Conservation (phyloP, 2,113 vertebrate species). For the Hippopotamus amphibius region DNA sequence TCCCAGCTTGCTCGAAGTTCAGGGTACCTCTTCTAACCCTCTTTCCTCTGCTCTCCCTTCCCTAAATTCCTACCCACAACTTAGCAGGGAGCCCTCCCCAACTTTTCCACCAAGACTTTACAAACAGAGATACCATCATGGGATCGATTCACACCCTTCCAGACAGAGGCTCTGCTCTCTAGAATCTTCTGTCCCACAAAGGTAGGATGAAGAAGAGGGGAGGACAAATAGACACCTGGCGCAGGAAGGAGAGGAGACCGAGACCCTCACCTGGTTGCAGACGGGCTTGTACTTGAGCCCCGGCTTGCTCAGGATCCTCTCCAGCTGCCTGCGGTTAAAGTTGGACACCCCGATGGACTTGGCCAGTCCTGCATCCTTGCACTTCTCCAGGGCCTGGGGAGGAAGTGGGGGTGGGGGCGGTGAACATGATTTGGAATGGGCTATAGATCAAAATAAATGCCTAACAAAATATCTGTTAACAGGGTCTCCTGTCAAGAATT, state of each 20-base stretch:
- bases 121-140: not conserved
- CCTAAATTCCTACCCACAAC: not conserved
- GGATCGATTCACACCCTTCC: rapidly evolving
- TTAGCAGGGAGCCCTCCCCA: not conserved
- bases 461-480: not conserved
- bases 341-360: slow-evolving; percentile 90
- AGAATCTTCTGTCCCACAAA: not conserved
- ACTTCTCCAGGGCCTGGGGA: slow-evolving; percentile 89
- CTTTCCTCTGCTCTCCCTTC: not conserved
- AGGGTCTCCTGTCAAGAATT: not conserved
- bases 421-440: not conserved
- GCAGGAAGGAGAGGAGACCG: not conserved
- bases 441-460: not conserved
- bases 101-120: not conserved
- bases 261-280: slow-evolving; percentile 87
- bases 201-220: not conserved
- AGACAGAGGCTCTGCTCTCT: not conserved
- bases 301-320: slow-evolving; percentile 89
- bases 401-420: not conserved
- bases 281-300: slow-evolving; percentile 90
- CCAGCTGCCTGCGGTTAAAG: slow-evolving; percentile 88
- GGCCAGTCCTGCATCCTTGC: slow-evolving; percentile 87
- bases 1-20: not conserved
- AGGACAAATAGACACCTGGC: not conserved
- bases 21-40: not conserved